Evolutionary conservation across 1,140 invertebrate species (phyloP), one percentile per base, ranked within the genome.

Genomic region (Portunus trituberculatus): DNA sequence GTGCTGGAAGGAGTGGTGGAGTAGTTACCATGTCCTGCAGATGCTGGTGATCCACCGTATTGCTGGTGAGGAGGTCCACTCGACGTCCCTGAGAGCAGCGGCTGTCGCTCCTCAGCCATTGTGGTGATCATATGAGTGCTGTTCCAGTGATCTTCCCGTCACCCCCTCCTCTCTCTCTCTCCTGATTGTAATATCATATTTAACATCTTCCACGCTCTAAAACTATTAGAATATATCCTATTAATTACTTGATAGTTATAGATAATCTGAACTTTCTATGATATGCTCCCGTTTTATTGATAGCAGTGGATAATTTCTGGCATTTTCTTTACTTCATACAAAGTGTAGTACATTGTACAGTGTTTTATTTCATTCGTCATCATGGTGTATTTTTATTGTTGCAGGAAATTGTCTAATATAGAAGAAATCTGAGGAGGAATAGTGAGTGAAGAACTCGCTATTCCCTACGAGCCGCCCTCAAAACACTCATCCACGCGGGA

Each of bases 61-160:
- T 20, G 14, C 20, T 45, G n/a, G 14, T 90, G 76, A 14, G 88
- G 59, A n/a, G 83, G 93, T 4, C 29, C 76, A 91, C 82, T 91
- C 82, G 90, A 45, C 20, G 88, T 86, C 48, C 88, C 88, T 52
- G 59, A 32, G 88, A 94, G 88, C 88, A 94, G 93, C 46, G 93
- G 93, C 25, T 88, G 90, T 91, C 93, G 93, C 93, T 94, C 93
- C 45, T 94, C 93, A 31, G 93, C 93, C 93, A 94, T 94, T 89
- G 93, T 94, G 91, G 91, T 94, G 93, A 94, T 94, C 93, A 94
- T 94, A 94, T 94, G 93, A 94, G 93, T 32, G 10, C 31, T 7
- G 67, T 94, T 94, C 93, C 93, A 94, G 83, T 76, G 89, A 89
- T 94, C 28, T 46, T 88, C 7, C n/a, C 20, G 32, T 25, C 48